Percentiles rank a stretch among this genome's conserved stretches.
phyloP scores from a whole-genome alignment of 2,888 invertebrate genomes.

The Agrotis exclamationis region DNA sequence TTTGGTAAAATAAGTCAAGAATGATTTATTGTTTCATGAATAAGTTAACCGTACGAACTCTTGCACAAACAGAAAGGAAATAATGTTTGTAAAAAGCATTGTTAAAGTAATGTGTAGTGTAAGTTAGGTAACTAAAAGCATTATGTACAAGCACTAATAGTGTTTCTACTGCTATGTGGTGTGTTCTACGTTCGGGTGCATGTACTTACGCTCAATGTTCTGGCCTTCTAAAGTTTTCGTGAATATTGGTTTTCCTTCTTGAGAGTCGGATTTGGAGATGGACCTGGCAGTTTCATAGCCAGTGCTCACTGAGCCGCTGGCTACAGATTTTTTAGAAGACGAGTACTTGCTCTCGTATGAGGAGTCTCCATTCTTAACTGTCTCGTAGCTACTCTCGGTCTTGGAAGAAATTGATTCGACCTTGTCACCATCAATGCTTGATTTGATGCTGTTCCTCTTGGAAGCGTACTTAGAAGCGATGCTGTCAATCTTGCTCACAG shows the following conservation, averaged over 20 bases:
- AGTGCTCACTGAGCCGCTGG: slow-evolving; percentile 81
- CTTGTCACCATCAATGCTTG: slow-evolving; percentile 76
- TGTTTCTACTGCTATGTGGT: slow-evolving; percentile 78
- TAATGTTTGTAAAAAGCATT: slow-evolving; percentile 73
- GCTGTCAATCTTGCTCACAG: slow-evolving; percentile 71
- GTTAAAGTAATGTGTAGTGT: slow-evolving; percentile 87
- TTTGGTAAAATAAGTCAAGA: slow-evolving; percentile 21
- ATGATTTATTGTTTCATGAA: slow-evolving; percentile 22
- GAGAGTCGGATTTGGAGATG: slow-evolving; percentile 78
- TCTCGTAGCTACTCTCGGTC: slow-evolving; percentile 78
- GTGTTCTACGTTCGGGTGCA: slow-evolving; percentile 61
- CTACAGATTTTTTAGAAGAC: slow-evolving; percentile 75
- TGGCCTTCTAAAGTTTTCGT: slow-evolving; percentile 94
- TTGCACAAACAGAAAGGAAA: slow-evolving; percentile 61
- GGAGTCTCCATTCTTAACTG: slow-evolving; percentile 77
- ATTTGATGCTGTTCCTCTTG: slow-evolving; percentile 71
- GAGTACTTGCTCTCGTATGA: slow-evolving; percentile 79
- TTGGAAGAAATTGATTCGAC: slow-evolving; percentile 77
- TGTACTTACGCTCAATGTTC: slow-evolving; percentile 95
- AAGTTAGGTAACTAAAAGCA: slow-evolving; percentile 86
- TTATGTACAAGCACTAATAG: slow-evolving; percentile 88
- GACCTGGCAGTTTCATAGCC: slow-evolving; percentile 74
- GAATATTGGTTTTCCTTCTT: slow-evolving; percentile 93
- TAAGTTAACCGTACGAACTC: slow-evolving; percentile 78
- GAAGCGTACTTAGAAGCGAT: slow-evolving; percentile 74